phyloP scores from a whole-genome alignment of 2,797 vertebrate genomes.

The Coccyzus lansbergi region DNA sequence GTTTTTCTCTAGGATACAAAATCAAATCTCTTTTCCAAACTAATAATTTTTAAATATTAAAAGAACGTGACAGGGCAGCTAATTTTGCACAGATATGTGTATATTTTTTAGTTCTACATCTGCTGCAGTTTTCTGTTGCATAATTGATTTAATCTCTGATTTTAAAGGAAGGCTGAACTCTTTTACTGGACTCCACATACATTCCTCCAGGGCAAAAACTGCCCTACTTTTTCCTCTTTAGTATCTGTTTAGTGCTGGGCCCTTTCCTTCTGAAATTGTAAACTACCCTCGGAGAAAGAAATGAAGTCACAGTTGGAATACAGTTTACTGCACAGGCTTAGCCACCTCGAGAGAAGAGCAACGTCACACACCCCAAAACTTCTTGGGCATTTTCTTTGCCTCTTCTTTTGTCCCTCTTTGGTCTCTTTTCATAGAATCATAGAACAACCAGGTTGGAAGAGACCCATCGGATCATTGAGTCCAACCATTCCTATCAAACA shows the following conservation, averaged over 20 bases:
- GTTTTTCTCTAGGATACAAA: constrained; percentile 44
- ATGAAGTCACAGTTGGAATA: constrained; percentile 77
- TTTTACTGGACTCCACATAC: constrained; percentile 77
- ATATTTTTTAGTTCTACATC: constrained; percentile 71
- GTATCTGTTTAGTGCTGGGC: constrained; percentile 78
- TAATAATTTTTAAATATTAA: constrained; percentile 64
- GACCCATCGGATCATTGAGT: too few relatives aligned
- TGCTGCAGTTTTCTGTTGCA: constrained; percentile 78
- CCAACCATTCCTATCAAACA: too few relatives aligned
- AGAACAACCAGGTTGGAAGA: too few relatives aligned
- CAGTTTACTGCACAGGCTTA: constrained; percentile 48
- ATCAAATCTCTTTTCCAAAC: constrained; percentile 34
- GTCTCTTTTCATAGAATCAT: too few relatives aligned
- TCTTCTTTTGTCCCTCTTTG: not conserved
- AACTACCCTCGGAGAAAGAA: constrained; percentile 78
- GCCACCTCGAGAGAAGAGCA: constrained; percentile 25
- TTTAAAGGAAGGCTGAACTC: constrained; percentile 81
- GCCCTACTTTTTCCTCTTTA: constrained; percentile 79
- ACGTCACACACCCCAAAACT: not conserved
- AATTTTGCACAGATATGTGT: constrained; percentile 76
- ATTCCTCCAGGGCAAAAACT: constrained; percentile 82
- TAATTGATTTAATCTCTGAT: constrained; percentile 86
- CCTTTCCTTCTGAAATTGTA: constrained; percentile 70
- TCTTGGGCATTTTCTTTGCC: not conserved
- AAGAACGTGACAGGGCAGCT: constrained; percentile 67